Evolutionary conservation across 1,140 invertebrate genomes (phyloP), one percentile per base, ranked within the genome.

Genomic region (Asobara japonica): DNA sequence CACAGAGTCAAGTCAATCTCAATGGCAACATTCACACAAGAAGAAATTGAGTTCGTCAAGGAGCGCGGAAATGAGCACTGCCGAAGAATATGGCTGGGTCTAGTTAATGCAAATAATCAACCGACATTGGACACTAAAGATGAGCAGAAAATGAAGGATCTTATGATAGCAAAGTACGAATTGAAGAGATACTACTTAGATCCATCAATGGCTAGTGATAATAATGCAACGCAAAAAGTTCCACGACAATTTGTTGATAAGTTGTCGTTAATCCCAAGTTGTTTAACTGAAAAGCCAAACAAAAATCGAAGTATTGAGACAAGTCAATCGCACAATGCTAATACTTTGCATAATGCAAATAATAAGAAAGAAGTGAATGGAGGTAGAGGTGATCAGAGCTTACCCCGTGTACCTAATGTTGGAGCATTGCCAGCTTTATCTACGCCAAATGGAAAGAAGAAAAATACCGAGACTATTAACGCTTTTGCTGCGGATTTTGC

Each of bases 1-100:
- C 97, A 99, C 87, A 90, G 98, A 76, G 97, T 99, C 29, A 99
- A 99, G 88, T 99, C 97, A 33, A 99, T 99, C 79, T 98, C 97
- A 6, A 98, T 99, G 97, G 96, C 97, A 45, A 98, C 95, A 79
- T 99, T 99, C 86, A 97, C 94, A 72, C 91, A 93, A 76, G 97
- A 99, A 76, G 98, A 99, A 89, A 94, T 99, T 82, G 96, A 97
- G 84, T 94, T 95, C 81, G 90, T 99, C 74, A 94, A 93, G 89
- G 90, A 90, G 69, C 92, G 93, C 87, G 97, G 97, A 74, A 99
- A 99, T 88, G 96, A 98, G 90, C 93, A 95, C 80, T 98, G 96
- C 84, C 90, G 92, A 78, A 93, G 93, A 85, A 93, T 96, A 72
- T 99, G 96, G 96, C 88, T 98, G 72, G 96, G 94, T 3, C 87